These are phyloP conservation scores for Dusona sp. DNA, from an alignment of 2,888 invertebrate species.

Conservation along the genomic window DNA sequence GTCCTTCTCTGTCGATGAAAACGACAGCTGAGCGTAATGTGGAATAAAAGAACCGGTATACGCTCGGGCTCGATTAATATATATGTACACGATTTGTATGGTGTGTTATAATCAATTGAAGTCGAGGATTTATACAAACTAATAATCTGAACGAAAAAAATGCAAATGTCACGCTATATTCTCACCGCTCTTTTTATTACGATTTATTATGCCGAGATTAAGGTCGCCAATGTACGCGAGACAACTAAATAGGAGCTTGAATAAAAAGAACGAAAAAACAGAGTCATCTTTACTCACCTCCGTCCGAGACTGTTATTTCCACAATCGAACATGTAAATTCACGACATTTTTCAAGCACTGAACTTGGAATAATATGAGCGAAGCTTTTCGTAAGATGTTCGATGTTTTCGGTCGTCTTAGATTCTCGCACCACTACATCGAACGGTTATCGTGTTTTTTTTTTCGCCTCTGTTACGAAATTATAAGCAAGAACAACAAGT, in stretches of 20 bases:
- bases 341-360: slow-evolving; percentile 26
- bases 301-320: background rate
- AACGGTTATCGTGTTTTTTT: slow-evolving; percentile 3
- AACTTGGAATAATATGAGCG: background rate
- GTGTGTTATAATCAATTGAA: background rate
- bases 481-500: background rate
- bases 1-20: slow-evolving; percentile 4
- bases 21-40: slow-evolving; percentile 9
- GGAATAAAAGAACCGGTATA: slow-evolving; percentile 8
- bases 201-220: background rate
- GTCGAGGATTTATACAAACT: background rate
- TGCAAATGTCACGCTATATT: background rate
- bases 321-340: background rate
- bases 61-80: background rate
- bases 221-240: background rate
- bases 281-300: slow-evolving; percentile 5
- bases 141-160: background rate
- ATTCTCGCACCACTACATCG: background rate
- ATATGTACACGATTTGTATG: background rate
- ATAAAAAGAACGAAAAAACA: background rate
- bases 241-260: background rate
- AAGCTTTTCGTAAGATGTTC: background rate
- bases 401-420: background rate
- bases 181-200: background rate
- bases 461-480: background rate